Percentiles rank a stretch among this genome's conserved stretches.
Conservation (phyloP, 2,888 invertebrate genomes). For the Parapristionchus giblindavisi region DNA sequence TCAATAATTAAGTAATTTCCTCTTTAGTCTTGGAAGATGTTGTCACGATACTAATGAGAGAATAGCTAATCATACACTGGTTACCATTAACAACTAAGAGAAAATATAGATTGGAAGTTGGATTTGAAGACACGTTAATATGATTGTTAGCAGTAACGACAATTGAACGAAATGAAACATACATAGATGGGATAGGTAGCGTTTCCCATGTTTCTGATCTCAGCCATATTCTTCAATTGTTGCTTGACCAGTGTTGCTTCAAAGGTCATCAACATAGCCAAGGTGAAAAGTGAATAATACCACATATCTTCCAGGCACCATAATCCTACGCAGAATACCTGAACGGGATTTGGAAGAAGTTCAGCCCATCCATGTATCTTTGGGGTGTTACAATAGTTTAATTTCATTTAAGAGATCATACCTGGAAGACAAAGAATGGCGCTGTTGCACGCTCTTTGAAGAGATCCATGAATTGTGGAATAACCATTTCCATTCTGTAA, state of each 20-base stretch:
- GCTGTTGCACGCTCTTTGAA: constrained; percentile 98
- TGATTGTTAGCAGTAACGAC: background rate
- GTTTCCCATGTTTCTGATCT: constrained; percentile 98
- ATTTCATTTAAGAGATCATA: constrained; percentile 39
- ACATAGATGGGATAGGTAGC: constrained; percentile 88
- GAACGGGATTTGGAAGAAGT: constrained; percentile 1
- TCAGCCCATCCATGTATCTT: background rate
- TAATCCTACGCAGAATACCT: constrained; percentile 92
- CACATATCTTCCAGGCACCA: constrained; percentile 93
- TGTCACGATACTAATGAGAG: background rate
- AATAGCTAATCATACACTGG: background rate
- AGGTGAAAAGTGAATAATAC: constrained; percentile 69
- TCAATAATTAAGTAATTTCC: constrained; percentile 12
- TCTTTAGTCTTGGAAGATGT: constrained; percentile 1
- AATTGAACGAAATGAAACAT: background rate
- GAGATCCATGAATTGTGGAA: constrained; percentile 94
- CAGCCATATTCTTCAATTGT: constrained; percentile 95
- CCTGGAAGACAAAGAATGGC: constrained; percentile 98
- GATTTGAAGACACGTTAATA: background rate
- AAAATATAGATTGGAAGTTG: no score
- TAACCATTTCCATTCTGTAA: constrained; percentile 80
- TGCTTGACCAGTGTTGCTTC: constrained; percentile 96
- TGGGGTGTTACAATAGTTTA: background rate
- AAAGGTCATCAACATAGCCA: constrained; percentile 74
- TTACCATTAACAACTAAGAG: background rate